phyloP scores from a whole-genome alignment of 2,113 vertebrate genomes.

The Sterrhoptilus dennistouni region DNA sequence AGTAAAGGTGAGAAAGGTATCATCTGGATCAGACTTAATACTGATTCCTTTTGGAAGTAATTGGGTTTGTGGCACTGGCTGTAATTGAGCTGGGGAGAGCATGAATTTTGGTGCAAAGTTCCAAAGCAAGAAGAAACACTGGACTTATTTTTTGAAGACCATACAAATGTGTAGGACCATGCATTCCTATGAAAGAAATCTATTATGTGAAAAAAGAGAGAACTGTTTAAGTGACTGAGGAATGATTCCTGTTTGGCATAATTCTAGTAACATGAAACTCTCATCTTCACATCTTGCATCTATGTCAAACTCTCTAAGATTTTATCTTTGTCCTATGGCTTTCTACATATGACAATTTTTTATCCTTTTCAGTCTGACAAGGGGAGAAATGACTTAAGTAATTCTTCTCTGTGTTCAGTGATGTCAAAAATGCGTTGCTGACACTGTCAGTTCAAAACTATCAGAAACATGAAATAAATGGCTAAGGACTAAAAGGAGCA shows the following conservation, averaged over 20 bases:
- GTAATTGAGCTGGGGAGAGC: not conserved
- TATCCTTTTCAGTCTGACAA: not conserved
- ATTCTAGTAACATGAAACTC: not conserved
- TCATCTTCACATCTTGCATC: not conserved
- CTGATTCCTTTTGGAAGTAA: not conserved
- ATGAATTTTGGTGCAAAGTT: not conserved
- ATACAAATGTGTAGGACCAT: not conserved
- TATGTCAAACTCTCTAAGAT: not conserved
- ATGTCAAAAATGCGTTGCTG: constrained; percentile 36
- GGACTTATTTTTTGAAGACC: not conserved
- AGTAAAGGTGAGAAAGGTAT: not conserved
- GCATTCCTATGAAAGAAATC: not conserved
- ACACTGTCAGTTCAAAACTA: not conserved
- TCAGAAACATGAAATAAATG: constrained; percentile 59
- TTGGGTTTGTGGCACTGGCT: not conserved
- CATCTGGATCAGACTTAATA: not conserved
- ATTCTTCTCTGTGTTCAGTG: constrained; percentile 11
- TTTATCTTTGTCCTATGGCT: not conserved
- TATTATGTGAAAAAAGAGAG: not conserved
- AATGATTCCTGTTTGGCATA: not conserved
- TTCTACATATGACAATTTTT: not conserved
- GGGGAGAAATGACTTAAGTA: not conserved
- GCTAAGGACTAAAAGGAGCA: constrained; percentile 42
- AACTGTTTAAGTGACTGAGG: not conserved
- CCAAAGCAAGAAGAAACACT: not conserved